phyloP scores from a whole-genome alignment of 2,113 vertebrate species.

The Caracal caracal region DNA sequence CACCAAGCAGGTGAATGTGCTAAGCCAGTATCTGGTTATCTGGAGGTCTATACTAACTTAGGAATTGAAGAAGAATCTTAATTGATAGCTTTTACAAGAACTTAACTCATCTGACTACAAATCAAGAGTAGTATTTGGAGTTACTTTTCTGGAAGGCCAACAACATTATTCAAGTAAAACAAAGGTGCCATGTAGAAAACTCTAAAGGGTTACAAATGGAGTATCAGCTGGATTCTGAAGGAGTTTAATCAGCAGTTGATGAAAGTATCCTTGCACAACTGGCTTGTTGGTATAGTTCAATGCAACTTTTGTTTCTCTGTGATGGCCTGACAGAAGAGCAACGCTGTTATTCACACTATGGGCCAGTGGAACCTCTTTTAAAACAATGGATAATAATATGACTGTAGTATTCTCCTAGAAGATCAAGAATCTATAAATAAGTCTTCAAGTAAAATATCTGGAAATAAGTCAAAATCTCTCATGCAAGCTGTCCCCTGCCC shows the following conservation, averaged over 20 bases:
- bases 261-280: neutral
- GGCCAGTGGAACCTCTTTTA: neutral
- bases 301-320: neutral
- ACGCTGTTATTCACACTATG: neutral
- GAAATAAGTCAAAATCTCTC: neutral
- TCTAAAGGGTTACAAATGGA: neutral
- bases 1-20: neutral
- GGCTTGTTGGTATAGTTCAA: neutral
- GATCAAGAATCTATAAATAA: neutral
- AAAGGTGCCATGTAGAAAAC: neutral
- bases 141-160: conserved; percentile 10
- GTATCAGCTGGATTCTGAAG: neutral
- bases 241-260: neutral
- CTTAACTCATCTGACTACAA: neutral
- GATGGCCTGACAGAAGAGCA: neutral
- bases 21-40: neutral
- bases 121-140: neutral
- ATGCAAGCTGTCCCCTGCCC: neutral
- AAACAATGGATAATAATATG: neutral
- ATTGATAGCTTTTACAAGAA: neutral
- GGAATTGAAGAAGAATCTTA: neutral
- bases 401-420: neutral
- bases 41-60: neutral
- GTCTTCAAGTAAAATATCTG: neutral
- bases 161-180: neutral